A percentile compares a stretch with the other conserved stretches of the same genome.
phyloP scores from a whole-genome alignment of 2,888 invertebrate genomes.

The Escarpia spicata region DNA sequence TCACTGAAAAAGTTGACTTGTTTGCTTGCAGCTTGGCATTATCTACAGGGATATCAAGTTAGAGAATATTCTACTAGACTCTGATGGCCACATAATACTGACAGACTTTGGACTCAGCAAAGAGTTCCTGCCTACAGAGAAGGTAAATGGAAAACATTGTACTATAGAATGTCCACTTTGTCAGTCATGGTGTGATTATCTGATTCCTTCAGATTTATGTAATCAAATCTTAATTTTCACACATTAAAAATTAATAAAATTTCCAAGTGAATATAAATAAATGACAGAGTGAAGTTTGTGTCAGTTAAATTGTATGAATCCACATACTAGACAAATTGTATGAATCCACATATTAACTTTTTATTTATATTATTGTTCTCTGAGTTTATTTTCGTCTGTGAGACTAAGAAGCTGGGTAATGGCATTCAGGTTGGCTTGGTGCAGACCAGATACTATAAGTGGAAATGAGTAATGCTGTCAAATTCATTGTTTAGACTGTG shows the following conservation, averaged over 20 bases:
- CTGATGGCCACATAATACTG: constrained; percentile 92
- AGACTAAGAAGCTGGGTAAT: too few relatives aligned
- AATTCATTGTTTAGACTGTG: too few relatives aligned
- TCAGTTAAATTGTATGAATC: too few relatives aligned
- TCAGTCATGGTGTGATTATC: neutral
- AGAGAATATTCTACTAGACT: constrained; percentile 94
- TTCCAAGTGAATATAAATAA: neutral
- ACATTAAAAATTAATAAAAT: too few relatives aligned
- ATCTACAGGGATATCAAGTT: constrained; percentile 98
- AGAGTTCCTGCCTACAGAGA: constrained; percentile 80
- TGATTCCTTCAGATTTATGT: neutral
- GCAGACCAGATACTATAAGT: too few relatives aligned
- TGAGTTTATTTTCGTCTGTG: too few relatives aligned
- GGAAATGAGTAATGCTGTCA: too few relatives aligned
- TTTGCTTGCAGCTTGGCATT: constrained; percentile 81
- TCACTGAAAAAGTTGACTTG: neutral
- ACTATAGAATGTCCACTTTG: neutral
- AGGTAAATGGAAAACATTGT: constrained; percentile 61
- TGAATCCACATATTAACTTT: neutral
- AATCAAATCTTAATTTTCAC: too few relatives aligned
- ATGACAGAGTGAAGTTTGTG: neutral
- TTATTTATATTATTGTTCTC: neutral
- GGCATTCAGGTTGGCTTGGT: too few relatives aligned
- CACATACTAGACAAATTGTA: neutral
- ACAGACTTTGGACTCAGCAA: constrained; percentile 98